A percentile compares a stretch with the other conserved stretches of the same genome.
These are phyloP conservation scores for Sparidentex hasta DNA, from an alignment of 2,797 vertebrate genomes.

Conservation along the genomic window DNA sequence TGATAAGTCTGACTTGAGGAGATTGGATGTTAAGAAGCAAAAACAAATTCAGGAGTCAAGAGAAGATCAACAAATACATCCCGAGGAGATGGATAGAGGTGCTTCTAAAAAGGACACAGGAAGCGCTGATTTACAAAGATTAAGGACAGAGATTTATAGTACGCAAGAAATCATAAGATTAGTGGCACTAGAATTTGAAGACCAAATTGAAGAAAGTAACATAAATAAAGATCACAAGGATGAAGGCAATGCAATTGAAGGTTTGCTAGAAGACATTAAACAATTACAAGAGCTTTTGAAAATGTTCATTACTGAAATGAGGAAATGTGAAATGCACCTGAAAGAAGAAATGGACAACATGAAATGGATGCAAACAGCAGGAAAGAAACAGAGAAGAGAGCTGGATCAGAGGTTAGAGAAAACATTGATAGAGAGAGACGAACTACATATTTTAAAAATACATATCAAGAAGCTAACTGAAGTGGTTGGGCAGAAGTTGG, in stretches of 20 bases:
- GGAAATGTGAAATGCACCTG: constrained; percentile 29
- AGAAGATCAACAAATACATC: background rate
- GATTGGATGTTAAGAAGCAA: constrained; percentile 8
- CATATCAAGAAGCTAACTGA: constrained; percentile 66
- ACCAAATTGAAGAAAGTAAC: constrained; percentile 33
- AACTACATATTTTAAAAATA: constrained; percentile 72
- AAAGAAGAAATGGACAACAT: constrained; percentile 52
- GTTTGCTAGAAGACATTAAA: constrained; percentile 56
- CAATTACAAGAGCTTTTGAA: constrained; percentile 66
- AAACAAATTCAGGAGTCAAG: constrained; percentile 27
- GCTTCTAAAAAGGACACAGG: constrained; percentile 26
- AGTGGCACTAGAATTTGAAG: constrained; percentile 54
- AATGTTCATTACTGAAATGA: constrained; percentile 40
- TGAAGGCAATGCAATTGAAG: constrained; percentile 49
- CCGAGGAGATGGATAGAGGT: constrained; percentile 33
- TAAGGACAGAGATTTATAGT: constrained; percentile 61
- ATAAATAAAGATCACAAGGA: constrained; percentile 20
- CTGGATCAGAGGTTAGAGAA: constrained; percentile 73
- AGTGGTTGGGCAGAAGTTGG: constrained; percentile 44
- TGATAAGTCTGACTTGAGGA: background rate
- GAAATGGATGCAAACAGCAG: constrained; percentile 49
- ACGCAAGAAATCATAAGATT: constrained; percentile 63
- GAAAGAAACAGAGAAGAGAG: constrained; percentile 69
- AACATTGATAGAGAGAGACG: constrained; percentile 67
- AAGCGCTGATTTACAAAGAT: constrained; percentile 47